Evolutionary conservation across 2,797 vertebrate species (phyloP).

Genomic region (Gymnopithys bicolor): DNA sequence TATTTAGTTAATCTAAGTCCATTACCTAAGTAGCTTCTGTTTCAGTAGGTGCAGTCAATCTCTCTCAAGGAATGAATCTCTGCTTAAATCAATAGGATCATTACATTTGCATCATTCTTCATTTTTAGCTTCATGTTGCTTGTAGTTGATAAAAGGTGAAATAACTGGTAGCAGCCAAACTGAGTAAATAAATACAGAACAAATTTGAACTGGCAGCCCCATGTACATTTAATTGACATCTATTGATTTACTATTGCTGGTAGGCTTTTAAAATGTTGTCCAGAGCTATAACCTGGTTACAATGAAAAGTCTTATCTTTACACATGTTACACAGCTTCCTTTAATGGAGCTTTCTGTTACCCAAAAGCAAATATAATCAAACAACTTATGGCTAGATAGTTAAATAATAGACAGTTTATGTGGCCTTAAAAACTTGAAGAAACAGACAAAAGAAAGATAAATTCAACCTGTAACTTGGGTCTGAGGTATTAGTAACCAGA

Average conservation of each 20-base stretch:
- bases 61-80: not conserved
- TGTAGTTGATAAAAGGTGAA: conserved; percentile 60
- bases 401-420: not conserved
- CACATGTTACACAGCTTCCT: not conserved
- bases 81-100: conserved; percentile 48
- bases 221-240: conserved; percentile 24
- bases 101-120: conserved; percentile 62
- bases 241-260: conserved; percentile 60
- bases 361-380: not conserved
- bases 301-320: not conserved
- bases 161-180: conserved; percentile 34
- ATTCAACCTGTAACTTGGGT: not conserved
- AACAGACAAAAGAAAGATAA: not conserved
- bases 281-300: not conserved
- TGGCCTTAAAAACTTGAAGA: not conserved
- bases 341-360: not conserved
- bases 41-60: conserved; percentile 16
- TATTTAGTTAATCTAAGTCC: conserved; percentile 17
- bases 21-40: conserved; percentile 22
- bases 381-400: not conserved
- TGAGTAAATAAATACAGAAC: conserved; percentile 50
- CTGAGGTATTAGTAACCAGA: not conserved
- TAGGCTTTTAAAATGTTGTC: conserved; percentile 14
- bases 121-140: conserved; percentile 44
- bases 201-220: conserved; percentile 54